These are phyloP conservation scores for Macquaria australasica DNA, from an alignment of 2,113 vertebrate species.

Conservation along the genomic window DNA sequence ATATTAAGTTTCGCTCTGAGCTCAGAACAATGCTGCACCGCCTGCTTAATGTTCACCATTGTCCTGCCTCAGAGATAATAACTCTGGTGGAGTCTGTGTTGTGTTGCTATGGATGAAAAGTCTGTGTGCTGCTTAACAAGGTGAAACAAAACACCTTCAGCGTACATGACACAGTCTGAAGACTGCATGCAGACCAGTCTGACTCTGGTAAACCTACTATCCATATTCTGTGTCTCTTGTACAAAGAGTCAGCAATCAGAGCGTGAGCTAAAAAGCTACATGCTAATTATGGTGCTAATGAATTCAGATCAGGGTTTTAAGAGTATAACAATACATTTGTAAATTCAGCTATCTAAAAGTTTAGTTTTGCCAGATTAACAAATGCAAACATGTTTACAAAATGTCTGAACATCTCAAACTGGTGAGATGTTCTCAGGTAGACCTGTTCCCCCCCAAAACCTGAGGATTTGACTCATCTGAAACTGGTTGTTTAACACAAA, in stretches of 20 bases:
- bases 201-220: neutral
- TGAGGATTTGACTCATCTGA: too few species aligned
- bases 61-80: neutral
- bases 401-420: too few species aligned
- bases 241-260: neutral
- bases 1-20: neutral
- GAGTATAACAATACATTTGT: too few species aligned
- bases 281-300: too few species aligned
- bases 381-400: too few species aligned
- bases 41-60: neutral
- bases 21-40: neutral
- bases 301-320: too few species aligned
- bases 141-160: neutral
- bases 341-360: too few species aligned
- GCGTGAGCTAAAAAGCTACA: neutral
- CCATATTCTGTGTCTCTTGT: neutral
- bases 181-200: neutral
- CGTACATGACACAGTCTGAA: neutral
- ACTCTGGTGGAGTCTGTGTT: neutral
- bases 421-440: too few species aligned
- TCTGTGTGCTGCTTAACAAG: neutral
- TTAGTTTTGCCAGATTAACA: too few species aligned
- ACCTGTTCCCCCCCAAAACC: too few species aligned
- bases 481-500: too few species aligned
- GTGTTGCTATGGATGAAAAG: constrained; percentile 34